phyloP scores from a whole-genome alignment of 2,888 invertebrate species.

The Cephus nigrinus region DNA sequence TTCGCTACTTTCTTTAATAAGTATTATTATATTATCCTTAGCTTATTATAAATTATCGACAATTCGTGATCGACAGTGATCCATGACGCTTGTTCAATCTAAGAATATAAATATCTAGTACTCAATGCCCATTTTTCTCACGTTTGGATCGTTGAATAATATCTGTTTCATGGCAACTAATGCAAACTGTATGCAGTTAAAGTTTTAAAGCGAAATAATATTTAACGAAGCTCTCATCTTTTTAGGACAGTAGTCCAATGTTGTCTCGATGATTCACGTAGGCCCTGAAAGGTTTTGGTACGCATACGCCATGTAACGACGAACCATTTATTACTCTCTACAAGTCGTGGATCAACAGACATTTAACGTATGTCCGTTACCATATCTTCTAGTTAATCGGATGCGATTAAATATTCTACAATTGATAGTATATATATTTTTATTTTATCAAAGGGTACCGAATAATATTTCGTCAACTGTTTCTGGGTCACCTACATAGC shows the following conservation, averaged over 20 bases:
- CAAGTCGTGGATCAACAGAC: not conserved
- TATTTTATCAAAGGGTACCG: not conserved
- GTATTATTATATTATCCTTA: not conserved
- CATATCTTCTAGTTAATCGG: not conserved
- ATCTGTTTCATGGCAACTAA: not conserved
- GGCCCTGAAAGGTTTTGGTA: not conserved
- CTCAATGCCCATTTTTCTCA: not conserved
- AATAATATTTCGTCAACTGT: not conserved
- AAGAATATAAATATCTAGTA: not conserved
- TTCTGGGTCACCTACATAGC: constrained; percentile 38
- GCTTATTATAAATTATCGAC: not conserved
- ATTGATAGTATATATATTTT: not conserved
- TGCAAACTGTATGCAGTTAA: not conserved
- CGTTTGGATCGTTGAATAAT: not conserved
- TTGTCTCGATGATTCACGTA: not conserved
- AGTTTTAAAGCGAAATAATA: not conserved
- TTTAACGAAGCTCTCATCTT: not conserved
- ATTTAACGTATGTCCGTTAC: not conserved
- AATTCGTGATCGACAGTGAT: not conserved
- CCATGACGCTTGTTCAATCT: not conserved
- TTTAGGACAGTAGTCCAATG: not conserved
- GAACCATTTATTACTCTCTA: not conserved
- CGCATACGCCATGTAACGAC: not conserved
- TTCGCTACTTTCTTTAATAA: not conserved
- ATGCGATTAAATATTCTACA: not conserved